Conservation (phyloP, 2,113 vertebrate genomes). For the Cyrtonyx montezumae region DNA sequence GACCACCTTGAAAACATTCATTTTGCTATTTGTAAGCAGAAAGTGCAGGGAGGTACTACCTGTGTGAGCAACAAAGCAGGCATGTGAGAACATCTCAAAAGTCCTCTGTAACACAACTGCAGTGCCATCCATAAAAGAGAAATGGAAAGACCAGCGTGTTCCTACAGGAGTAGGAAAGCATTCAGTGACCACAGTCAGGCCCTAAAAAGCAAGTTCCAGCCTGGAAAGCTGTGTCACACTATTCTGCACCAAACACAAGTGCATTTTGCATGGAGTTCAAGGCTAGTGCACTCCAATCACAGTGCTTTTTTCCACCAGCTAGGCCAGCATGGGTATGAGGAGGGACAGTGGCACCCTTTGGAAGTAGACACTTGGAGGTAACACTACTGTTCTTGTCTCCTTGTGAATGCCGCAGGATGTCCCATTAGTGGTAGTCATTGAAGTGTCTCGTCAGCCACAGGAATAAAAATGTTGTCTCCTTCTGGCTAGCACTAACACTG, state of each 20-base stretch:
- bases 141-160: not conserved
- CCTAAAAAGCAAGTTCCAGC: not conserved
- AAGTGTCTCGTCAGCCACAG: not conserved
- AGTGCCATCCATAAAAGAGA: not conserved
- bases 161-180: not conserved
- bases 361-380: not conserved
- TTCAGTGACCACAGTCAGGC: not conserved
- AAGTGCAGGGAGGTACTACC: not conserved
- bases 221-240: not conserved
- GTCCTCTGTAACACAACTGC: not conserved
- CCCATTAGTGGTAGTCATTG: too few relatives aligned
- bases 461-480: not conserved
- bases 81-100: not conserved
- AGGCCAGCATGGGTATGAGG: not conserved
- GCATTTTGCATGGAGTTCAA: not conserved
- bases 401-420: not conserved
- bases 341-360: not conserved
- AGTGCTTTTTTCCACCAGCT: not conserved
- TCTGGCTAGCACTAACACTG: not conserved
- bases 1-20: accelerated
- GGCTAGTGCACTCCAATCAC: not conserved
- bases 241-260: not conserved
- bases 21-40: not conserved
- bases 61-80: not conserved
- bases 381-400: not conserved